phyloP scores from a whole-genome alignment of 2,797 vertebrate species.

The Gobionotothen gibberifrons region DNA sequence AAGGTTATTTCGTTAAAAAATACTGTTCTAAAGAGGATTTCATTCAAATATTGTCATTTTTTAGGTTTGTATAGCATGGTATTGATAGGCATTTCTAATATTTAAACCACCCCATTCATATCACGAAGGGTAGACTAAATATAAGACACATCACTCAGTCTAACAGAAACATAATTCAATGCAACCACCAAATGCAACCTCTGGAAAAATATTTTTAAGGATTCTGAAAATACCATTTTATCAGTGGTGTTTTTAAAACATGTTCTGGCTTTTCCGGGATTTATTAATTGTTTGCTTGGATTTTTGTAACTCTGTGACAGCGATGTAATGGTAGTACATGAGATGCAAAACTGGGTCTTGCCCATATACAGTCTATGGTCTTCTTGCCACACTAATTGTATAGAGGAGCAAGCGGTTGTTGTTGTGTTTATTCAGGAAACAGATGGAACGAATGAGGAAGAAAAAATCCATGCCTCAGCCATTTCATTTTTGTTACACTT shows the following conservation, averaged over 20 bases:
- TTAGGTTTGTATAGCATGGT: not conserved
- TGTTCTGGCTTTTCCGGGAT: too few relatives aligned
- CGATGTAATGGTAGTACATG: too few relatives aligned
- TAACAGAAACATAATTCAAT: not conserved
- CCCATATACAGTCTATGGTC: too few relatives aligned
- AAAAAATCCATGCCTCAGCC: conserved; percentile 36
- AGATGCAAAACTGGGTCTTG: not conserved
- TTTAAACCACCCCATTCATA: not conserved
- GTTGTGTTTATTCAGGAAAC: conserved; percentile 45
- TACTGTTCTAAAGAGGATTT: too few relatives aligned
- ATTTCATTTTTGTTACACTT: conserved; percentile 9
- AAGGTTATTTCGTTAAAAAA: too few relatives aligned
- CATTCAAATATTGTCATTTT: too few relatives aligned
- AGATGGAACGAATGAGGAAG: conserved; percentile 52
- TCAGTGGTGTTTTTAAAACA: too few relatives aligned
- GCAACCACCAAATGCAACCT: too few relatives aligned
- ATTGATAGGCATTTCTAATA: not conserved
- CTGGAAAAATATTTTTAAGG: not conserved
- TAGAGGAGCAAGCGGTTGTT: not conserved
- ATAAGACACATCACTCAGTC: not conserved
- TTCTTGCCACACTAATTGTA: too few relatives aligned
- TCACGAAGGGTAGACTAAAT: not conserved
- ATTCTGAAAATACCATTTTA: not conserved
- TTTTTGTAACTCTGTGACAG: not conserved
- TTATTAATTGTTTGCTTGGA: too few relatives aligned